These are phyloP conservation scores for Dicranocentrus wangi DNA, from an alignment of 2,888 invertebrate genomes.

Conservation along the genomic window DNA sequence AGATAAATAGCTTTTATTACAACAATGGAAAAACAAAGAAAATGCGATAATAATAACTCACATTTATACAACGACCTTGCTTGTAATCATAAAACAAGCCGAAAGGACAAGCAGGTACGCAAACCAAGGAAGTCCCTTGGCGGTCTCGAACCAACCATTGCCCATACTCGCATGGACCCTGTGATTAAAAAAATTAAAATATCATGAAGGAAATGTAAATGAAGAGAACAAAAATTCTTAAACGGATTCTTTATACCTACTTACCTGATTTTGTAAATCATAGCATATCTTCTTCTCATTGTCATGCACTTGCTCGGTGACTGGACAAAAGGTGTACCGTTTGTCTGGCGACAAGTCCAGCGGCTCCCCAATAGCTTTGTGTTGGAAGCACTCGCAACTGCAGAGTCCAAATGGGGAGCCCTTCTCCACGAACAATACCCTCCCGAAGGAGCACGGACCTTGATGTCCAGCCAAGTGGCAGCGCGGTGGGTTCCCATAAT, in stretches of 20 bases:
- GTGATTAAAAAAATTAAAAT: background rate
- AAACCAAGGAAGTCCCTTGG: background rate
- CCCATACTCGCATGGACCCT: background rate
- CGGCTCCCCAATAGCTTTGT: background rate
- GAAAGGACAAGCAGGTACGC: background rate
- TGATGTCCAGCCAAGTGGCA: constrained; percentile 10
- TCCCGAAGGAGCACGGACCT: constrained; percentile 1
- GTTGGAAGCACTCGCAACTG: constrained; percentile 15
- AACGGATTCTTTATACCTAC: background rate
- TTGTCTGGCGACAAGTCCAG: background rate
- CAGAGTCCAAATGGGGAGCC: constrained; percentile 4
- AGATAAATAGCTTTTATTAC: background rate
- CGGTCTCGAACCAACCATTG: background rate
- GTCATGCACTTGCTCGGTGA: background rate
- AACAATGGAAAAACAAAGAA: background rate
- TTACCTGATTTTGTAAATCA: constrained; percentile 2
- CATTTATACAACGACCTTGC: background rate
- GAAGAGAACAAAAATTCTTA: background rate
- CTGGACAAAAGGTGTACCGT: background rate
- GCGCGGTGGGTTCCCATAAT: constrained; percentile 12
- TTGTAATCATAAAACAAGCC: constrained; percentile 1
- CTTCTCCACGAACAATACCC: background rate
- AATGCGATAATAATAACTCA: background rate
- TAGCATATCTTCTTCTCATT: constrained; percentile 4
- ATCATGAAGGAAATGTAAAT: no score